Evolutionary conservation across 1,140 invertebrate species (phyloP), one percentile per base, ranked within the genome.

Genomic region (Oreohelix idahoensis): DNA sequence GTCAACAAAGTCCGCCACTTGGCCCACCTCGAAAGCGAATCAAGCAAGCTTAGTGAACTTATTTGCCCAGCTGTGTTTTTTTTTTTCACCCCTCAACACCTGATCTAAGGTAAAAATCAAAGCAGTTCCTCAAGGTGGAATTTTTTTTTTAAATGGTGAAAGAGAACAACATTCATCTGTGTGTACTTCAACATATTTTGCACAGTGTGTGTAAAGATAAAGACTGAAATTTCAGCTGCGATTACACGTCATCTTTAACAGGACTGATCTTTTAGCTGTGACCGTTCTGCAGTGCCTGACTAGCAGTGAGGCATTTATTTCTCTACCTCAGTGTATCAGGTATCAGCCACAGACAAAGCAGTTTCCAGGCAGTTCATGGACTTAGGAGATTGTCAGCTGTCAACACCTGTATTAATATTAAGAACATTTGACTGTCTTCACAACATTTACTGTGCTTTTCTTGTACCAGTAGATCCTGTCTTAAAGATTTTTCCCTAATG

Each of bases 1-100:
- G 97, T 81, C 98, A 99, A 94, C 98, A 99, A 94, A 98, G 98
- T 90, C 98, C 98, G 88, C 97, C 98, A 85, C 97, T 99, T 91
- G 98, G 98, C 87, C 98, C 98, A 87, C 91, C 91, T 26, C 95
- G 97, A 86, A 99, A 99, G 93, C 95, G 97, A 17, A 87, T 89
- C 26, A 93, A 93, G 83, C 90, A 89, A 71, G 89, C 90, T 73
- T 92, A 91, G 36, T 73, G 36, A 39, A 73, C 26, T 26, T 39
- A 42, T 17, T 20, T n/a, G n/a, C n/a, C n/a, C n/a, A 2, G 32
- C 29, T 66, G 8, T 10, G n/a, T 8, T 17, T 32, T 23, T 66
- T 66, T 32, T 35, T 42, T 42, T 42, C 71, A 73, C 38, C 42
- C 23, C 10, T 39, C 23, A 8, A 4, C n/a, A 1, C 69, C 69